Base-by-base conservation (phyloP, 2,113 vertebrate species). In the Nerophis lumbriciformis region DNA sequence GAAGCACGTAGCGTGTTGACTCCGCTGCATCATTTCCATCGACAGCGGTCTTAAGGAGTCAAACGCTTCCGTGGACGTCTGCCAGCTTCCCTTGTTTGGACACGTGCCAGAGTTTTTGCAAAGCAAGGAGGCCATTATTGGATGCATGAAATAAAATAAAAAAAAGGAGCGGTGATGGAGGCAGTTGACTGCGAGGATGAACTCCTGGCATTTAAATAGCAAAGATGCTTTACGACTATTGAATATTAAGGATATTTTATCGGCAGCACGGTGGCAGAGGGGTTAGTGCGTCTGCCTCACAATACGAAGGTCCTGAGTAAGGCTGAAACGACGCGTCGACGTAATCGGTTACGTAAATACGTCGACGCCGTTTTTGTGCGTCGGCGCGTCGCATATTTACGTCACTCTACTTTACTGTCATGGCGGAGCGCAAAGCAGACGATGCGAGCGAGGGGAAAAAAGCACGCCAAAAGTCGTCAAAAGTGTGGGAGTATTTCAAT, bases 51-150 rank as follows among this genome's bases (percentile, higher is more conserved):
- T 77, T 83, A 82, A 77, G 61, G 61, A 84, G 83, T 85, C 85
- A 82, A 83, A 81, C 75, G 69, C 16, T 42, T 28, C 6, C 59
- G 53, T 86, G 83, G 86, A 79, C 37, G 58, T 66, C 73, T 64
- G 83, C 85, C 87, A 88, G 79, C 47, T 77, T 71, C 69, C 67
- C 54, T 66, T 50, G n/a, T 66, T 72, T 85, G 85, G 79, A 59
- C 61, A 50, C 15, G 37, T 39, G 82, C 87, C 85, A 86, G 59
- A 51, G 74, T 82, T 80, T 81, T 80, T 78, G 76, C 48, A 68
- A 21, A 68, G 79, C 59, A 73, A 82, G 83, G 63, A 73, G 70
- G 61, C 65, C 67, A 71, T 65, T 77, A 49, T 45, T 45, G 65
- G 42, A 72, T 70, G 68, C 76, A 78, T 76, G 64, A 50, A 63